Conservation (phyloP, 37 sponge, comb jelly and placozoan genomes). For the Aplysina aerophoba region DNA sequence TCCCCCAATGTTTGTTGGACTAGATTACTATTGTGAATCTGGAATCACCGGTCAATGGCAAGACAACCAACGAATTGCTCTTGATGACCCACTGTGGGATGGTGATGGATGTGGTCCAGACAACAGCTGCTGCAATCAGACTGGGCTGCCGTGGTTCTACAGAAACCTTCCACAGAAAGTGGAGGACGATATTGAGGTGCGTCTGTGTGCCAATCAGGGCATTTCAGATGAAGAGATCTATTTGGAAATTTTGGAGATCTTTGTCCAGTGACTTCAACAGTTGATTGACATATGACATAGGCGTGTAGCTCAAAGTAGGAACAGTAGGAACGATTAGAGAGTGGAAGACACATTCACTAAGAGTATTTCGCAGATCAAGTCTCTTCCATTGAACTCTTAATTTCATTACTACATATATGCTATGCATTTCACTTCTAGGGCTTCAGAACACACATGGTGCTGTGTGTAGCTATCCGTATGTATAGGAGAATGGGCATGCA, state of each 20-base stretch:
- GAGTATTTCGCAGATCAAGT: too few relatives aligned
- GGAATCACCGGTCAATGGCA: background rate
- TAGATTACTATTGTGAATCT: constrained; percentile 12
- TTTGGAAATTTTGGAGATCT: constrained; percentile 15
- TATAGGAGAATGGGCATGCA: too few relatives aligned
- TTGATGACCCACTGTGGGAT: constrained; percentile 22
- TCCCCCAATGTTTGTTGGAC: constrained; percentile 22
- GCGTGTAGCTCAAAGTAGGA: too few relatives aligned
- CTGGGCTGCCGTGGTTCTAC: constrained; percentile 20
- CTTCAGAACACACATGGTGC: too few relatives aligned
- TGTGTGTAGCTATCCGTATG: too few relatives aligned
- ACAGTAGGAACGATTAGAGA: too few relatives aligned
- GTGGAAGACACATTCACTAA: too few relatives aligned
- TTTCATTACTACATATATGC: too few relatives aligned
- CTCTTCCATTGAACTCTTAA: too few relatives aligned
- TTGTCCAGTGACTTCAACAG: constrained; percentile 1
- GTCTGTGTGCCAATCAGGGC: background rate
- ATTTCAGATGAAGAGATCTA: background rate
- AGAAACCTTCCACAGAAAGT: background rate
- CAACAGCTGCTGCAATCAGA: constrained; percentile 16
- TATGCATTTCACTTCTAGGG: too few relatives aligned
- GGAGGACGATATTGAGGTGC: background rate
- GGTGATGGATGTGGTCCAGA: constrained; percentile 19
- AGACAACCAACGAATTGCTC: too few relatives aligned
- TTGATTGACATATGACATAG: too few relatives aligned